These are phyloP conservation scores for Leiothrix lutea DNA, from an alignment of 2,113 vertebrate genomes.

Conservation along the genomic window DNA sequence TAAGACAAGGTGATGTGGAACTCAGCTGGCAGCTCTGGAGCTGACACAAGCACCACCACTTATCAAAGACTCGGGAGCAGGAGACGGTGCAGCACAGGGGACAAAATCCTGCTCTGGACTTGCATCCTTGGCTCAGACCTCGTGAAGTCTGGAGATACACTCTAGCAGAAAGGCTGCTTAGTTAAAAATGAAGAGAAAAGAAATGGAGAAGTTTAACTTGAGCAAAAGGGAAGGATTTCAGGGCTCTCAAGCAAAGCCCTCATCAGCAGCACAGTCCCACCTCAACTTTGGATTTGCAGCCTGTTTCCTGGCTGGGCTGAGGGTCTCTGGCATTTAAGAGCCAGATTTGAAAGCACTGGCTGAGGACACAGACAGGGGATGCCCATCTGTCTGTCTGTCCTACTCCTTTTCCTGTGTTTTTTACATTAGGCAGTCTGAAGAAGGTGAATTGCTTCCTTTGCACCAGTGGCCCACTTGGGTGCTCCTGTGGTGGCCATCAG, in stretches of 20 bases:
- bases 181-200: not conserved
- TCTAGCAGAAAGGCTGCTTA: not conserved
- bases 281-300: not conserved
- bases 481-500: fast-evolving
- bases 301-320: not conserved
- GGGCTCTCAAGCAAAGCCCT: not conserved
- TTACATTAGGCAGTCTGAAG: not conserved
- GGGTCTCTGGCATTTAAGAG: not conserved
- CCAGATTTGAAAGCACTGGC: fast-evolving
- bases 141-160: not conserved
- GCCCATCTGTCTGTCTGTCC: not conserved
- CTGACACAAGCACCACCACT: not conserved
- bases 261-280: not conserved
- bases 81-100: not conserved
- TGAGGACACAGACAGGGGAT: not conserved
- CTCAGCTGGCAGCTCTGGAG: not conserved
- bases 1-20: not conserved
- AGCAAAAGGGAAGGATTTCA: not conserved
- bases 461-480: fast-evolving
- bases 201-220: not conserved
- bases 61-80: fast-evolving
- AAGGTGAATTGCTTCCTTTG: fast-evolving
- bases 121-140: not conserved
- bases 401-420: not conserved
- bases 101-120: not conserved